A percentile compares a stretch with the other conserved stretches of the same genome.
phyloP scores from a whole-genome alignment of 2,797 vertebrate genomes.

The Mus minutoides region DNA sequence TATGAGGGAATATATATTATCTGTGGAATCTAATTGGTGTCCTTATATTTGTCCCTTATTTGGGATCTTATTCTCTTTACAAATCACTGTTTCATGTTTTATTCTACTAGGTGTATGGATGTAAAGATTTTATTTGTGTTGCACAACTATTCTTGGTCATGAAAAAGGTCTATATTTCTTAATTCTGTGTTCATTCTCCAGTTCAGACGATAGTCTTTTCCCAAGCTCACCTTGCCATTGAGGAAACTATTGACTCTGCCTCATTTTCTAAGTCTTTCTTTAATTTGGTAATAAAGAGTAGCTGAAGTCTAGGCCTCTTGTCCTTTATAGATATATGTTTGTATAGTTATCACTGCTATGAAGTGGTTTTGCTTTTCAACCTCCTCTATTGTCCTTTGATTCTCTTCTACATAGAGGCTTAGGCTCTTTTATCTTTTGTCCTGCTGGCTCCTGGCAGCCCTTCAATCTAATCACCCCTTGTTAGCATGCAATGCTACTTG shows the following conservation, averaged over 20 bases:
- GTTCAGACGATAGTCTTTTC: not conserved
- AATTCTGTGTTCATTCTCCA: not conserved
- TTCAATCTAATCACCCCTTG: slow-evolving; percentile 62
- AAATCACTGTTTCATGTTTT: not conserved
- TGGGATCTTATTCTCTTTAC: slow-evolving; percentile 13
- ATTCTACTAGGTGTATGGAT: not conserved
- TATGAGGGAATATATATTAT: not conserved
- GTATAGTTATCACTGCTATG: not conserved
- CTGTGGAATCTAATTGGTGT: slow-evolving; percentile 8
- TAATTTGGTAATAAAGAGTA: not conserved
- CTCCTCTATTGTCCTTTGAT: slow-evolving; percentile 26
- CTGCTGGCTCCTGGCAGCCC: slow-evolving; percentile 27
- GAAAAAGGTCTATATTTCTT: not conserved
- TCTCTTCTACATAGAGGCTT: slow-evolving; percentile 37
- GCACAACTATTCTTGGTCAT: not conserved
- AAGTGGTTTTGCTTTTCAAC: slow-evolving; percentile 30
- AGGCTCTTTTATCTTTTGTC: slow-evolving; percentile 56
- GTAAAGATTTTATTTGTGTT: not conserved
- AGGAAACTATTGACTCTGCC: not conserved
- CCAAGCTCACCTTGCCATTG: not conserved
- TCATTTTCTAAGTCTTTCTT: not conserved
- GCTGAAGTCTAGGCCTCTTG: not conserved
- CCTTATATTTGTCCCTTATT: not conserved
- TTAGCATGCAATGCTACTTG: slow-evolving; percentile 62
- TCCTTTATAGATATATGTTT: not conserved